Evolutionary conservation across 2,888 invertebrate species (phyloP).

Genomic region (Hirtodrosophila cameraria): DNA sequence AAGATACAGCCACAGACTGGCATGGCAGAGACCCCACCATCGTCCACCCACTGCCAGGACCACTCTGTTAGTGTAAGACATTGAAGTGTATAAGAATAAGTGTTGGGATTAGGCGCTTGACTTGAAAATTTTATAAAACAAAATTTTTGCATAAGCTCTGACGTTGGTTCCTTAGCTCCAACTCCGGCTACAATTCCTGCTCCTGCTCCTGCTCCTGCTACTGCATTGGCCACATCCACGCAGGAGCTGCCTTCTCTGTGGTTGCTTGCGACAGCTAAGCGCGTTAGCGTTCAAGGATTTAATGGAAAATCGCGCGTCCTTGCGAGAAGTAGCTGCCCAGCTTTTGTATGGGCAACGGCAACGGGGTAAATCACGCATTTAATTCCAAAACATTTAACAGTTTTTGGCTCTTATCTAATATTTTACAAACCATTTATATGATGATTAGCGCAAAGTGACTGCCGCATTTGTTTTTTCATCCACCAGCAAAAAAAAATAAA

Average conservation of each 20-base stretch:
- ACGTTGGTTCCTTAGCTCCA: constrained; percentile 36
- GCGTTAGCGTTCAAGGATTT: constrained; percentile 78
- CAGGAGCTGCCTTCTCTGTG: constrained; percentile 18
- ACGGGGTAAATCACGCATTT: constrained; percentile 81
- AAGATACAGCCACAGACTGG: constrained; percentile 33
- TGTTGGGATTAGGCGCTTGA: constrained; percentile 80
- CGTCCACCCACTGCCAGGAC: neutral
- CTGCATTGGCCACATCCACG: constrained; percentile 9
- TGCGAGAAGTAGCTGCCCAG: constrained; percentile 25
- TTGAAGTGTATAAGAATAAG: constrained; percentile 79
- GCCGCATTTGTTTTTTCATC: constrained; percentile 31
- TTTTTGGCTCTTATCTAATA: constrained; percentile 79
- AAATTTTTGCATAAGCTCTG: constrained; percentile 79
- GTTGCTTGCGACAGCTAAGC: constrained; percentile 66
- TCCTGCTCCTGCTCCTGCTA: neutral
- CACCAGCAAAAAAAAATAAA: neutral
- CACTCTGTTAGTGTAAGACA: constrained; percentile 67
- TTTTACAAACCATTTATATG: constrained; percentile 83
- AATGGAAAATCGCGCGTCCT: constrained; percentile 71
- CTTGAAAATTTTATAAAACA: constrained; percentile 80
- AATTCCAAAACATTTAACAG: constrained; percentile 83
- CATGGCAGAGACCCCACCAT: neutral
- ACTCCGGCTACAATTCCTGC: neutral
- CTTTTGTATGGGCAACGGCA: constrained; percentile 31
- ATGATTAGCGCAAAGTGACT: constrained; percentile 81